These are phyloP conservation scores for Styela clava DNA, from an alignment of 23 tunicate species.

Conservation along the genomic window DNA sequence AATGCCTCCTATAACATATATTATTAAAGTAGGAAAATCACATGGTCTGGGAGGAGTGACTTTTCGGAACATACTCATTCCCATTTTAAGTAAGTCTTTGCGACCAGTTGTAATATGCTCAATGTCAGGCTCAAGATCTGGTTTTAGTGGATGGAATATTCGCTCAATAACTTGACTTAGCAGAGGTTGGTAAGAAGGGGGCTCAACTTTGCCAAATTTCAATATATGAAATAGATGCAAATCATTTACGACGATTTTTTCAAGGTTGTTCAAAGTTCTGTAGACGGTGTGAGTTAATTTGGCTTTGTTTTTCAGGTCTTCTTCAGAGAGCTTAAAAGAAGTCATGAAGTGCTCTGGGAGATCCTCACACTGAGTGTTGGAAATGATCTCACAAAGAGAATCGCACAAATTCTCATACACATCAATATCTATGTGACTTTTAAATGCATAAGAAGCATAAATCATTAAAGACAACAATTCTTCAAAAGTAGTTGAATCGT, in stretches of 20 bases:
- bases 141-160: slow-evolving; percentile 29
- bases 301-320: neutral
- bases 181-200: slow-evolving; percentile 36
- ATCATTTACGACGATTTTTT: neutral
- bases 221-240: slow-evolving; percentile 17
- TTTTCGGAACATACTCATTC: slow-evolving; percentile 61
- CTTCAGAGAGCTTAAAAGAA: neutral
- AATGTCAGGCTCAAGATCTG: slow-evolving; percentile 57
- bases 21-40: slow-evolving; percentile 29
- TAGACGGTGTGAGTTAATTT: neutral
- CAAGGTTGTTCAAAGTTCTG: slow-evolving; percentile 2
- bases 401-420: neutral
- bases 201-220: slow-evolving; percentile 25
- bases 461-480: slow-evolving; percentile 10
- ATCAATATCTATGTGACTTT: neutral
- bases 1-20: slow-evolving; percentile 57
- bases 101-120: slow-evolving; percentile 45
- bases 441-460: slow-evolving; percentile 9
- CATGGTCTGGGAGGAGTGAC: slow-evolving; percentile 46
- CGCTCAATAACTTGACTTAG: slow-evolving; percentile 26
- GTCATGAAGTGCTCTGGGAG: slow-evolving; percentile 6
- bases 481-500: neutral
- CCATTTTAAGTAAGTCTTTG: slow-evolving; percentile 45
- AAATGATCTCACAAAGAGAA: neutral
- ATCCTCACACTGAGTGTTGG: neutral